These are phyloP conservation scores for Drosophila bipectinata DNA, from an alignment of 1,140 invertebrate species.

Conservation along the genomic window DNA sequence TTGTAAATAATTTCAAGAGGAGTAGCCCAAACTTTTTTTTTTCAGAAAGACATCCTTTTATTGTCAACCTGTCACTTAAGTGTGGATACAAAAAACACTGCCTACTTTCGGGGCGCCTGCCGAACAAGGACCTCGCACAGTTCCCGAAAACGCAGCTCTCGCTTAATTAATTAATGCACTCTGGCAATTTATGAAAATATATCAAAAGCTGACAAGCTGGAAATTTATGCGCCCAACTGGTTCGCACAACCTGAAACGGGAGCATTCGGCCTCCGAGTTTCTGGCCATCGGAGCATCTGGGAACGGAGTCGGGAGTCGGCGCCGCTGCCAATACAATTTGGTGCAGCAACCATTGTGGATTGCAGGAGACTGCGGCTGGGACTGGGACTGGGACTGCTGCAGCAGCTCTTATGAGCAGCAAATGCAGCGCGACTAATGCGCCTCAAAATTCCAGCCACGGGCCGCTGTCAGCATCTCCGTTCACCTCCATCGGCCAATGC, in stretches of 20 bases:
- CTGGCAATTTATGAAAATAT: slow-evolving; percentile 82
- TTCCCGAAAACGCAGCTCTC: slow-evolving; percentile 46
- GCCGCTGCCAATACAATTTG: slow-evolving; percentile 54
- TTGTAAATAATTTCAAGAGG: no score
- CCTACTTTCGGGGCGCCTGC: slow-evolving; percentile 67
- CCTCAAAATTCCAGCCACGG: slow-evolving; percentile 72
- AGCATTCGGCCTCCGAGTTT: slow-evolving; percentile 18
- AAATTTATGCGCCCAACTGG: slow-evolving; percentile 76
- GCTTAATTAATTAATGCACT: slow-evolving; percentile 83
- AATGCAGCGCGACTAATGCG: slow-evolving; percentile 81
- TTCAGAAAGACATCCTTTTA: neutral
- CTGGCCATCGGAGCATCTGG: neutral
- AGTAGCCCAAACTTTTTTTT: neutral
- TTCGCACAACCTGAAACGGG: slow-evolving; percentile 59
- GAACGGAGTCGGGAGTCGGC: slow-evolving; percentile 21
- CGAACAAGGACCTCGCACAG: slow-evolving; percentile 21
- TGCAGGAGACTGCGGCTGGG: slow-evolving; percentile 36
- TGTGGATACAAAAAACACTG: slow-evolving; percentile 23
- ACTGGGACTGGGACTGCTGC: slow-evolving; percentile 41
- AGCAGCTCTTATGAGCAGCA: slow-evolving; percentile 74
- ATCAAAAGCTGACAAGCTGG: slow-evolving; percentile 82
- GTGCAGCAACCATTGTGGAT: slow-evolving; percentile 20
- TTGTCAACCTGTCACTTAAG: neutral
- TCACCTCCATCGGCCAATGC: slow-evolving; percentile 52
- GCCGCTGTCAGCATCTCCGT: slow-evolving; percentile 59